Evolutionary conservation across 2,888 invertebrate species (phyloP), one percentile per base, ranked within the genome.

Genomic region (Epiblema foenella): DNA sequence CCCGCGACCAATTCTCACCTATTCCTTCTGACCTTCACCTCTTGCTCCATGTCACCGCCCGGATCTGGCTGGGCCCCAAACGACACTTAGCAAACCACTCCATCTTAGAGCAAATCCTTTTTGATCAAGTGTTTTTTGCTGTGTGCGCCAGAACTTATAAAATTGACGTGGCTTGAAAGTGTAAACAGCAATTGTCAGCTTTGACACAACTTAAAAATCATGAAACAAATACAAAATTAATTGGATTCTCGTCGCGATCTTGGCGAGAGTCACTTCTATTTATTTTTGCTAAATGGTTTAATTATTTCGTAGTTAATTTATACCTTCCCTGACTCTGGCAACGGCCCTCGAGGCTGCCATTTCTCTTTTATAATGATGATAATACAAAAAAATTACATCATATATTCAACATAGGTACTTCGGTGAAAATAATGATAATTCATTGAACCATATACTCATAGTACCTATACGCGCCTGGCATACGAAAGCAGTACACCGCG

Each of bases 1-100:
- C 82, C 83, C 80, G 88, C 85, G 83, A 81, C 83, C 81, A 76
- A 81, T 81, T 79, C 81, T 79, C 83, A 82, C 81, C 87, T 85
- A 85, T 85, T 84, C 85, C 79, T 82, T 82, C 85, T 85, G 87
- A 86, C 88, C 86, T 87, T 81, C 66, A 67, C 66, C 81, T n/a
- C n/a, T 72, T 70, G 76, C 75, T 77, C 75, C 42, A 58, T 65
- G 70, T 76, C 76, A 72, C 79, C 81, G 80, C 79, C 81, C 81
- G 65, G 71, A 66, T 18, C 51, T 54, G 46, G 49, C 33, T 17
- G 57, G 64, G 65, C 72, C 65, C 65, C 74, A 39, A 39, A n/a
- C 46, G 29, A 39, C 29, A 39, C 46, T 33, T 59, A 51, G 29
- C 37, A 20, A 64, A 51, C 18, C 10, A n/a, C 33, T 56, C 63